These are phyloP conservation scores for Osmoderma eremita DNA, from an alignment of 2,888 invertebrate species.

Conservation along the genomic window DNA sequence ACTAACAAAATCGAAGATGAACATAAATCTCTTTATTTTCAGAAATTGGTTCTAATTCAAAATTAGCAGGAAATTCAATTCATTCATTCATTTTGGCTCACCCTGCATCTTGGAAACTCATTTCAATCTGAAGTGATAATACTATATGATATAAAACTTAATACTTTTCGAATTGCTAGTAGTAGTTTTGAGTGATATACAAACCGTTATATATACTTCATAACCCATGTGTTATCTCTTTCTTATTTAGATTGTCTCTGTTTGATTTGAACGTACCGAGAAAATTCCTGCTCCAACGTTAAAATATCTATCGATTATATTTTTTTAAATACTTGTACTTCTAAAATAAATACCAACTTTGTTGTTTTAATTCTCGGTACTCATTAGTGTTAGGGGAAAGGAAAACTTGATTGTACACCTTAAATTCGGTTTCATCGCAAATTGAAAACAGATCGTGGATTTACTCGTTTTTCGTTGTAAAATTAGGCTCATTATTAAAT, in stretches of 20 bases:
- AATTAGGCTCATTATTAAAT: not conserved
- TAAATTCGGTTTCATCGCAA: constrained; percentile 6
- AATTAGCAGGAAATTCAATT: too few relatives aligned
- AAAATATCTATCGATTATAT: too few relatives aligned
- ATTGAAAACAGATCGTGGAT: not conserved
- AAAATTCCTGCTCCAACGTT: too few relatives aligned
- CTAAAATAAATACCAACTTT: not conserved
- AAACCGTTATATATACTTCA: not conserved
- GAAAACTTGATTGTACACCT: constrained; percentile 7
- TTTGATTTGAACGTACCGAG: constrained; percentile 3
- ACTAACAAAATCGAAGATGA: too few relatives aligned
- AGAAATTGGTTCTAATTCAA: too few relatives aligned
- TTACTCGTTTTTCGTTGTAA: not conserved
- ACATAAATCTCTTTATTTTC: too few relatives aligned
- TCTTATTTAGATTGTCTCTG: constrained; percentile 9
- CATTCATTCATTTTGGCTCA: too few relatives aligned
- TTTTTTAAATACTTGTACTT: not conserved
- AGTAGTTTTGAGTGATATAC: constrained; percentile 12
- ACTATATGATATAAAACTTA: too few relatives aligned
- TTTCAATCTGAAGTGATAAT: too few relatives aligned
- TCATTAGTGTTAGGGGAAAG: not conserved
- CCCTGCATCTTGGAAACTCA: too few relatives aligned
- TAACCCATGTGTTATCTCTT: not conserved
- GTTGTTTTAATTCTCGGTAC: not conserved
- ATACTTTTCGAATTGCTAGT: not conserved